Percentiles rank a stretch among this genome's conserved stretches.
Evolutionary conservation across 2,888 invertebrate species (phyloP).

Genomic region (Acronicta alni): DNA sequence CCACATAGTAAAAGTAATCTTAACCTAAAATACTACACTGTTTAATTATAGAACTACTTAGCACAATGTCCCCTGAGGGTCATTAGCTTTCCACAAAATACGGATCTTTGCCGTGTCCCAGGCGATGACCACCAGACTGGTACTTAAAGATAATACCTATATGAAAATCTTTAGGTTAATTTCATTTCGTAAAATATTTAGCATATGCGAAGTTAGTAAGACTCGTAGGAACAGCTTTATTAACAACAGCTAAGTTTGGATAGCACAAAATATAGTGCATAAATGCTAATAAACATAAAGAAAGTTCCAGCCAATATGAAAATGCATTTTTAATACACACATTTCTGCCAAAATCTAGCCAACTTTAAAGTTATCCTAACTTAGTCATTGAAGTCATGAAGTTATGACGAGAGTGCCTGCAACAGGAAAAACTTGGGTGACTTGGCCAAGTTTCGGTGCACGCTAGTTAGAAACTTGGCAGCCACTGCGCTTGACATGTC

Average conservation of each 20-base stretch:
- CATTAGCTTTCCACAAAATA: constrained; percentile 21
- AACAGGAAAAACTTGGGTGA: constrained; percentile 52
- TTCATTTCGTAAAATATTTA: no score
- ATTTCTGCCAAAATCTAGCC: constrained; percentile 28
- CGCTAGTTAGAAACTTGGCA: constrained; percentile 51
- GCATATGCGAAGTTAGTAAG: no score
- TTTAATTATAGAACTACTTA: background rate
- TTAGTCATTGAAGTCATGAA: constrained; percentile 44
- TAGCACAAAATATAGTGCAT: no score
- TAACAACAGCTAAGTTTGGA: no score
- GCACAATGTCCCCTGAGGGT: constrained; percentile 8
- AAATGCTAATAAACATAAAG: no score
- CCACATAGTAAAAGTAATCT: background rate
- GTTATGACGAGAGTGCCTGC: constrained; percentile 55
- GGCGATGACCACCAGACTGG: background rate
- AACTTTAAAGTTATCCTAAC: constrained; percentile 44
- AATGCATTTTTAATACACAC: constrained; percentile 22
- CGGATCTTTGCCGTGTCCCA: constrained; percentile 16
- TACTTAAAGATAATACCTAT: no score
- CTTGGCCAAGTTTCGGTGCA: constrained; percentile 44
- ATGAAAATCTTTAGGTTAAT: no score
- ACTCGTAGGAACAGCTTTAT: no score
- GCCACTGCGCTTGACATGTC: constrained; percentile 41
- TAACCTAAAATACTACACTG: constrained; percentile 13
- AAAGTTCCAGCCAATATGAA: no score